Base-by-base conservation (phyloP, 2,113 vertebrate species). In the Garra rufa region DNA sequence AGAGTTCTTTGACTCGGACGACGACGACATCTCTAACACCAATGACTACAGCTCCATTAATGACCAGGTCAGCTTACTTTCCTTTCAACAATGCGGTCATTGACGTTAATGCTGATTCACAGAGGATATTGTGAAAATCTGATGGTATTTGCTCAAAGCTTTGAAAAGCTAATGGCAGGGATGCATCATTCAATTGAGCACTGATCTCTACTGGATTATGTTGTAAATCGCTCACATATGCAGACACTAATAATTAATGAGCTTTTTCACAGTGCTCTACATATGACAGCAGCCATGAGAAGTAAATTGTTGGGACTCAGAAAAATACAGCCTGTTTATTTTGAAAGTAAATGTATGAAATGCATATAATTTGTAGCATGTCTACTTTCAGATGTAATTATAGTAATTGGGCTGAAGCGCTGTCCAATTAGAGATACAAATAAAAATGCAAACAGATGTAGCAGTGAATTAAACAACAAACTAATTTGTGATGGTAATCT, bases 41-140 rank as follows among this genome's bases (percentile, higher is more conserved):
- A 98, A 99, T 89, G 97, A 99, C 94, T 96, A 98, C 92, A 98
- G 97, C 95, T 98, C 97, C 89, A 95, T 97, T 93, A 99, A 97
- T 57, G 97, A 98, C 87, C 97, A 98, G 96, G 97, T 98, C n/a
- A 82, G 4, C 13, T 73, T 26, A 11, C 9, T 52, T 26, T 6
- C 9, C 4, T 24, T 50, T 46, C 50, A 1, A 48, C 10, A 19
- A n/a, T 30, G 15, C 11, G 28, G 0, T 55, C 10, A 26, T 44
- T n/a, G 38, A 46, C 0, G 9, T 55, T 30, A 75, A n/a, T 73
- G 6, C 10, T 61, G 46, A 44, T 38, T 43, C n/a, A 38, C 17
- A n/a, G 38, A 13, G 34, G 7, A 17, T 59, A 9, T 9, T 55
- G 21, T 24, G 19, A n/a, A 8, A 57, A n/a, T 59, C 3, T 26